These are phyloP conservation scores for Grammomys surdaster DNA, from an alignment of 2,113 vertebrate genomes.

Conservation along the genomic window DNA sequence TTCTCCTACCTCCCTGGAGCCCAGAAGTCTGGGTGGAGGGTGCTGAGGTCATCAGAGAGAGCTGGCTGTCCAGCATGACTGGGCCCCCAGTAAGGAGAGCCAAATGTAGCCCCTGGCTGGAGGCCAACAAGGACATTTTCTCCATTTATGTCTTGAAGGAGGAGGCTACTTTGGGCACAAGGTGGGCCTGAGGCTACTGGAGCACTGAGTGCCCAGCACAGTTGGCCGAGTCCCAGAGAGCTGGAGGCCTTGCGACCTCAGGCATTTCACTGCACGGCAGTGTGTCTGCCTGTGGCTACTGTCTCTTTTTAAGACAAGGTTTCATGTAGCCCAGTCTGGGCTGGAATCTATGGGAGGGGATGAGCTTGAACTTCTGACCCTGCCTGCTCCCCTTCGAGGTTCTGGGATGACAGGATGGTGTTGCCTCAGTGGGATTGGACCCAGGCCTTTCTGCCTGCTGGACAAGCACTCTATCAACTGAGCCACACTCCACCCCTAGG, in stretches of 20 bases:
- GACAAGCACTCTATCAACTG: background rate
- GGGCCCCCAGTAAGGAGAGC: slow-evolving; percentile 37
- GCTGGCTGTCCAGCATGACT: background rate
- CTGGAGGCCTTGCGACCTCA: background rate
- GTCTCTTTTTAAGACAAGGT: background rate
- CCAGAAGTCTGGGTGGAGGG: background rate
- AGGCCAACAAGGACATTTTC: slow-evolving; percentile 56
- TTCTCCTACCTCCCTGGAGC: background rate
- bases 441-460: too few species aligned
- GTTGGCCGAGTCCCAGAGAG: background rate
- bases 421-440: background rate
- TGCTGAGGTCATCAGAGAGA: background rate
- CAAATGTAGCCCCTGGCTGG: slow-evolving; percentile 70
- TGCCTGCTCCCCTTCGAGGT: background rate
- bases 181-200: background rate
- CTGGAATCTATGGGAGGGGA: background rate
- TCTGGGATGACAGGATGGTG: background rate
- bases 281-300: background rate
- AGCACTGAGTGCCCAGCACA: background rate
- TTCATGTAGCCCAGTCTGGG: background rate
- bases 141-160: background rate
- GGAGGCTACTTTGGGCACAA: slow-evolving; percentile 6
- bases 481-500: background rate
- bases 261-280: too few species aligned
- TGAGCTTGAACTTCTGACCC: background rate